Base-by-base conservation (phyloP, 2,113 vertebrate genomes). In the Fregata magnificens region DNA sequence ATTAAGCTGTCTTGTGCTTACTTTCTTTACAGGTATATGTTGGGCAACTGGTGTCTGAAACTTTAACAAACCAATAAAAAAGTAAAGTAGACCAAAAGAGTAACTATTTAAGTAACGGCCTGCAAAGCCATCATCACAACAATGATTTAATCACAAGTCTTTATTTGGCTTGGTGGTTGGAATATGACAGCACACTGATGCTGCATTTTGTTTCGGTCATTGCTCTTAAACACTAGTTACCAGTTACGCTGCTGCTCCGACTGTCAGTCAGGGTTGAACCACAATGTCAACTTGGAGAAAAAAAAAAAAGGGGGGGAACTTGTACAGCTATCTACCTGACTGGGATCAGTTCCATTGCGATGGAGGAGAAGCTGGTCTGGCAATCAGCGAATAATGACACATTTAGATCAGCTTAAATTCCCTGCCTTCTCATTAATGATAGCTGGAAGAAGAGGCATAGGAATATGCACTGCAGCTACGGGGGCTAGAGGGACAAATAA, bases 311-410 rank as follows among this genome's bases (percentile, higher is more conserved):
- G n/a, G n/a, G n/a, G 0, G 6, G 32, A 93, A 90, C 13, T 42
- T 52, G 32, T 42, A 61, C 56, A 82, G 20, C 59, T 65, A 13
- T 78, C 77, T 25, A 24, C 31, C 74, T 82, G 58, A 72, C 7
- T 49, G 18, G 26, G 55, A 73, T 7, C 2, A 2, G 31, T 56
- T 61, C 55, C 72, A 14, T 7, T 65, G 42, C 0, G 0, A 72
- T 28, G 19, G 61, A 66, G 34, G 74, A 82, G 29, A 56, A 70
- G 31, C 36, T 61, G 31, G 47, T n/a, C 25, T 77, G 49, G 38
- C 53, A 86, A 62, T 7, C 34, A 69, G 74, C 12, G 74, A 70
- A 86, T 7, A 82, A 45, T 15, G 34, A 70, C 18, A 69, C 20
- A 11, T 85, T 70, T 79, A 73, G 15, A 76, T 38, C 40, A 82